Base-by-base conservation (phyloP, 2,797 vertebrate genomes). In the Cyprinodon diabolis region DNA sequence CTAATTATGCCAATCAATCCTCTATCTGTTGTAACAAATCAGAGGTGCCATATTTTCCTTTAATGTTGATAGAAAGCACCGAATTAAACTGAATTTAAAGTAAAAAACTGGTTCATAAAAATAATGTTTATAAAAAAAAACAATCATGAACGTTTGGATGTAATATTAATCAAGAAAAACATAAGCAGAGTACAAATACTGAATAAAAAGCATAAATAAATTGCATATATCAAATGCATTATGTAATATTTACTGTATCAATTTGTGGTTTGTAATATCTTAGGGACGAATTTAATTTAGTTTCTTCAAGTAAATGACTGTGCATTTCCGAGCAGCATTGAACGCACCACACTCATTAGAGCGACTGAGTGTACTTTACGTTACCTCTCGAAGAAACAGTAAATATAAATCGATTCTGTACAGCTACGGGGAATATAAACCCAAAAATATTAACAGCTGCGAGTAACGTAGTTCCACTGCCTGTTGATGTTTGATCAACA, bases 321-420 rank as follows among this genome's bases (percentile, higher is more conserved):
- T 1, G 23, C 30, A 58, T 76, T 81, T 78, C 68, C 84, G 45
- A 73, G 62, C 1, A 9, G 45, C 52, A 57, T 55, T 86, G 76
- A 90, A 90, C 54, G 85, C 84, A 14, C 60, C 89, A 35, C 6
- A 19, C 0, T 4, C 19, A 0, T 17, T 48, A 74, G 21, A 45
- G 56, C 15, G 54, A 43, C 40, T 43, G 40, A 43, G 68, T 56
- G 19, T 40, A 68, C 73, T 74, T 75, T 14, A 3, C 0, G 55
- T 65, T 13, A 10, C 51, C 58, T 69, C 58, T 74, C 76, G 37
- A 79, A 69, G 15, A 70, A 48, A 73, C n/a, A 57, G 65, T 55
- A 78, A 19, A 66, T 4, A 3, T 79, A 75, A 72, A 56, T 62
- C 35, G 17, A 17, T 40, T 6, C 17, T 40, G 58, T 40, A 19